Conservation (phyloP, 1,140 invertebrate genomes). For the Wiebesia pumilae region DNA sequence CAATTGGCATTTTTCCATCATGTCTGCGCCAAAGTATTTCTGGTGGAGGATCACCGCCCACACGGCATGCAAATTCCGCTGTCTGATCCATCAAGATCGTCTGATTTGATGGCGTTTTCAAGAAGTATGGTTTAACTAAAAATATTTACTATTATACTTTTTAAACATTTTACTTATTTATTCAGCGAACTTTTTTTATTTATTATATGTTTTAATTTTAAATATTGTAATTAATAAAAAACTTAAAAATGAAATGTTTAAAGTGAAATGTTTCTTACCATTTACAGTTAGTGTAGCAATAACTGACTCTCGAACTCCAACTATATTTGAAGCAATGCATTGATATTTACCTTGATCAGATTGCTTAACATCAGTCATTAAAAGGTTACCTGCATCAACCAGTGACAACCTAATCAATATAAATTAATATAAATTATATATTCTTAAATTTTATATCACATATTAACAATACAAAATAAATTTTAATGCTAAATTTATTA, state of each 20-base stretch:
- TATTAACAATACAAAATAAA: too few relatives aligned
- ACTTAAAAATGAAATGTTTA: too few relatives aligned
- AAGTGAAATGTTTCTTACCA: constrained; percentile 76
- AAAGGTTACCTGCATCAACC: constrained; percentile 86
- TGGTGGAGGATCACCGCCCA: constrained; percentile 92
- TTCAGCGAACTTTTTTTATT: too few relatives aligned
- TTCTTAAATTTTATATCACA: too few relatives aligned
- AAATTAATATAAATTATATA: not conserved
- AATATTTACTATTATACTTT: constrained; percentile 54
- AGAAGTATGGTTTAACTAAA: constrained; percentile 92
- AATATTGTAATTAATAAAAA: too few relatives aligned
- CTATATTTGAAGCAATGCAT: constrained; percentile 90
- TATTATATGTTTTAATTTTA: too few relatives aligned
- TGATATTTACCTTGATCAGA: constrained; percentile 90
- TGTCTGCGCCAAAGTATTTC: constrained; percentile 92
- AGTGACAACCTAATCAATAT: constrained; percentile 81
- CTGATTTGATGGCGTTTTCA: constrained; percentile 88
- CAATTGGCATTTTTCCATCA: constrained; percentile 87
- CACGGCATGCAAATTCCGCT: constrained; percentile 91
- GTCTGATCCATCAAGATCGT: constrained; percentile 86
- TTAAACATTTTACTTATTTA: constrained; percentile 37
- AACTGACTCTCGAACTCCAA: constrained; percentile 85
- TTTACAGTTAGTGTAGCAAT: constrained; percentile 87
- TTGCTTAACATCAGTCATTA: constrained; percentile 88
- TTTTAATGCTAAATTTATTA: too few relatives aligned